These are phyloP conservation scores for Rousettus leschenaultii DNA, from an alignment of 2,113 vertebrate species.

Conservation along the genomic window DNA sequence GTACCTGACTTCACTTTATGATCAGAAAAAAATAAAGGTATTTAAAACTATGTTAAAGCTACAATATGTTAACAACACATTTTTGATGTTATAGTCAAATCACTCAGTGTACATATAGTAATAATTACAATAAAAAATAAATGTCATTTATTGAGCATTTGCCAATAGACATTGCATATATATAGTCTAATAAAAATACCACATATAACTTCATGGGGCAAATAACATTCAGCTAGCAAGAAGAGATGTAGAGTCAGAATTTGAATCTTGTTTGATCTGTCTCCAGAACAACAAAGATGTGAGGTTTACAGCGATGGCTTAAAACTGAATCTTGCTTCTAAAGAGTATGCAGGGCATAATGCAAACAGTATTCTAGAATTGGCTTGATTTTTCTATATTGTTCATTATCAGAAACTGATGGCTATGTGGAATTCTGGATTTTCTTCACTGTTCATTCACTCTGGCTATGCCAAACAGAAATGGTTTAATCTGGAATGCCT, in stretches of 20 bases:
- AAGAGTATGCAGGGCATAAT: neutral
- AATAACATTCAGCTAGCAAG: neutral
- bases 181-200: neutral
- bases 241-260: neutral
- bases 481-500: neutral
- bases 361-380: neutral
- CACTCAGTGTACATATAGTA: neutral
- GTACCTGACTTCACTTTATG: neutral
- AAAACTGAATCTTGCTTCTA: neutral
- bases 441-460: neutral
- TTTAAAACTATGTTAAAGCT: slow-evolving; percentile 3
- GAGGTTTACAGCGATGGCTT: neutral
- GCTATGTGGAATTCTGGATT: neutral
- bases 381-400: neutral
- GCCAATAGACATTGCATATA: neutral
- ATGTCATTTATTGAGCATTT: neutral
- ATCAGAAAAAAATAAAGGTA: neutral
- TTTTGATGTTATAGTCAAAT: slow-evolving; percentile 32
- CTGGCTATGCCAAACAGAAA: neutral
- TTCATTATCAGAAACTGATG: neutral
- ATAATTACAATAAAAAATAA: slow-evolving; percentile 1
- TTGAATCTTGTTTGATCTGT: neutral
- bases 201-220: neutral
- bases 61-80: neutral
- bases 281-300: neutral